Conservation (phyloP, 1,140 invertebrate species). For the Calliphora vicina region DNA sequence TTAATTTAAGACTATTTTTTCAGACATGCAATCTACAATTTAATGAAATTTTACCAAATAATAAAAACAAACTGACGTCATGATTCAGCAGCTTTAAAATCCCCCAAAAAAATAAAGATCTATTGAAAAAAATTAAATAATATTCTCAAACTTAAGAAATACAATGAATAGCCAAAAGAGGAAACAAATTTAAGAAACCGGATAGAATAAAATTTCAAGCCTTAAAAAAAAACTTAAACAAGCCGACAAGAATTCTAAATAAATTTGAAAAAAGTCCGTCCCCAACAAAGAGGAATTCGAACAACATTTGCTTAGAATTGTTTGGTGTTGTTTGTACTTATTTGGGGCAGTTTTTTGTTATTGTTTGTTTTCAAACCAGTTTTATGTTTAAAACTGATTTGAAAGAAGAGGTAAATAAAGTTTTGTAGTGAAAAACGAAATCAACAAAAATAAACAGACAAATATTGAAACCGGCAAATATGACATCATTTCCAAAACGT, state of each 20-base stretch:
- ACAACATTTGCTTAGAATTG: neutral
- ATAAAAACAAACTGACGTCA: neutral
- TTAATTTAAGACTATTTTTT: neutral
- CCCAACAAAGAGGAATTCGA: neutral
- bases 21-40: neutral
- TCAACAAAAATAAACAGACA: neutral
- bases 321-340: neutral
- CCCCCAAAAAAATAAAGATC: neutral
- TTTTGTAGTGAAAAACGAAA: neutral
- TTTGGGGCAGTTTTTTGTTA: no score
- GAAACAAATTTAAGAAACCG: neutral
- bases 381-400: neutral
- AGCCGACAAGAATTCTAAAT: neutral
- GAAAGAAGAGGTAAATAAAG: neutral
- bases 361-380: neutral
- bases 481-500: slow-evolving; percentile 9
- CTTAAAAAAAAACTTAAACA: no score
- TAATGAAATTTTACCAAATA: neutral
- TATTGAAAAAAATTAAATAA: neutral
- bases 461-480: neutral
- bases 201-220: neutral
- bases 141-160: no score
- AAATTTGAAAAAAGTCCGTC: neutral
- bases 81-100: neutral
- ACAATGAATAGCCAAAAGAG: neutral